These are phyloP conservation scores for Limenitis camilla DNA, from an alignment of 2,888 invertebrate species.

Conservation along the genomic window DNA sequence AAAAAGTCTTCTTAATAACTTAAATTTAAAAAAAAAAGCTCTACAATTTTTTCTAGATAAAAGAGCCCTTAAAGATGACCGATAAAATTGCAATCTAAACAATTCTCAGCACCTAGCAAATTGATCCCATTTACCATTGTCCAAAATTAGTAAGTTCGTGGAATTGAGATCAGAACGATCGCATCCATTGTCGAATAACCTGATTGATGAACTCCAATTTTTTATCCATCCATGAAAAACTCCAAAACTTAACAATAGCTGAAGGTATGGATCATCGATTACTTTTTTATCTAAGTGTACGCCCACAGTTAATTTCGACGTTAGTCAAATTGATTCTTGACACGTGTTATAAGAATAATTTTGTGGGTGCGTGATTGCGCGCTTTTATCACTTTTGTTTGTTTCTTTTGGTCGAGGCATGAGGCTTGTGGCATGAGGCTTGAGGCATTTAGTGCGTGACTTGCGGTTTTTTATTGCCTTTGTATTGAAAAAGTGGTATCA, in stretches of 20 bases:
- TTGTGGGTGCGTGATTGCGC: constrained; percentile 68
- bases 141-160: constrained; percentile 55
- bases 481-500: constrained; percentile 61
- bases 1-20: too few species aligned
- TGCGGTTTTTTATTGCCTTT: constrained; percentile 66
- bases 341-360: constrained; percentile 73
- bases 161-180: constrained; percentile 57
- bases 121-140: constrained; percentile 53
- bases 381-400: constrained; percentile 64
- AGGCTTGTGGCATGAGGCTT: too few species aligned
- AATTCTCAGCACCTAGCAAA: constrained; percentile 31
- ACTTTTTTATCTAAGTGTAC: constrained; percentile 73
- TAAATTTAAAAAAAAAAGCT: too few species aligned
- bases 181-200: constrained; percentile 62
- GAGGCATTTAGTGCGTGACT: constrained; percentile 70
- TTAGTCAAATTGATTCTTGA: constrained; percentile 72
- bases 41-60: too few species aligned
- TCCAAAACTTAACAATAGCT: constrained; percentile 62
- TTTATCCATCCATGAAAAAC: constrained; percentile 57
- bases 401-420: constrained; percentile 67
- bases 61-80: too few species aligned
- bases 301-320: constrained; percentile 73
- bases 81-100: constrained; percentile 3
- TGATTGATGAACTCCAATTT: constrained; percentile 70
- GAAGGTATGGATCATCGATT: constrained; percentile 68